Conservation (phyloP, 2,888 invertebrate species). For the Monopis laevigella region DNA sequence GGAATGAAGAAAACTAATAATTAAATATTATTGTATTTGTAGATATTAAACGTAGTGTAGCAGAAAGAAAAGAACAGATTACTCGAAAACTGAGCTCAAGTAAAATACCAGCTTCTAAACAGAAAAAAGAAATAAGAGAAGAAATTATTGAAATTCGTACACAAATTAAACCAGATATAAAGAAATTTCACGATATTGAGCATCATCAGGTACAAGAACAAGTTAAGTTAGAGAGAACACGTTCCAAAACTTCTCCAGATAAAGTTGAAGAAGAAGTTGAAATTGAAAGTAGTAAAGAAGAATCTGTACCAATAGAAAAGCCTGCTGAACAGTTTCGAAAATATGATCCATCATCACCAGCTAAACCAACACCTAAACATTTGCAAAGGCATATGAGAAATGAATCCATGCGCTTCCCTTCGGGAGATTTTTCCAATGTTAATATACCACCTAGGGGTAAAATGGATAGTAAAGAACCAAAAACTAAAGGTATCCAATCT, state of each 20-base stretch:
- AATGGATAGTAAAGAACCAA: constrained; percentile 53
- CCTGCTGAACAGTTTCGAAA: constrained; percentile 52
- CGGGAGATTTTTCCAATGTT: constrained; percentile 60
- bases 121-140: constrained; percentile 77
- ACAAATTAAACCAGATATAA: constrained; percentile 69
- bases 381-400: constrained; percentile 62
- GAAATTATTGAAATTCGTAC: constrained; percentile 77
- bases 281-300: constrained; percentile 37
- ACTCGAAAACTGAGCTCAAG: constrained; percentile 77
- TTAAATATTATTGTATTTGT: too few relatives aligned
- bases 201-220: constrained; percentile 54
- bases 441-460: constrained; percentile 58
- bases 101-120: constrained; percentile 77
- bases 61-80: constrained; percentile 80
- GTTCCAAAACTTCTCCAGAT: constrained; percentile 51
- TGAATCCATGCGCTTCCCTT: constrained; percentile 63
- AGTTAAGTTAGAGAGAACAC: constrained; percentile 40
- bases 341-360: constrained; percentile 54
- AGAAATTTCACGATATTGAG: constrained; percentile 61
- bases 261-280: constrained; percentile 39
- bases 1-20: neutral
- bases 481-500: constrained; percentile 36
- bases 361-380: constrained; percentile 61
- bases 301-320: constrained; percentile 37
- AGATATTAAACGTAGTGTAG: constrained; percentile 74